A percentile compares a stretch with the other conserved stretches of the same genome.
Evolutionary conservation across 2,113 vertebrate genomes (phyloP).

Genomic region (Apaloderma vittatum): DNA sequence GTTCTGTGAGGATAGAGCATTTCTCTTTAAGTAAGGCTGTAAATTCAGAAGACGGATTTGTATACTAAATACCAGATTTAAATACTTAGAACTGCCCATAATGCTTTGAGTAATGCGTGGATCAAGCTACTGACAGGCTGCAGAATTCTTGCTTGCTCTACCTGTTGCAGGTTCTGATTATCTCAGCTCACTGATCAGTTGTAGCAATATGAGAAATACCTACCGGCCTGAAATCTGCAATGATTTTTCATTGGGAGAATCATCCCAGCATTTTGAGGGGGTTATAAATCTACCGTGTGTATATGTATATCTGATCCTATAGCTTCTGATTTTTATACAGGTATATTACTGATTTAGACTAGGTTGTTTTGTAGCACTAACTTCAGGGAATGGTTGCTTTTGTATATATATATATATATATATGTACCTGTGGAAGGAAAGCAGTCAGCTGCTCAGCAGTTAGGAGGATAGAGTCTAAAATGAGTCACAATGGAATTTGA

Average conservation of each 20-base stretch:
- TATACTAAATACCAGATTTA: conserved; percentile 31
- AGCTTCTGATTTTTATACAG: not conserved
- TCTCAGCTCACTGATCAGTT: not conserved
- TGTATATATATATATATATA: not conserved
- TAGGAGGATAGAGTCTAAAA: conserved; percentile 34
- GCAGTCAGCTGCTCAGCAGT: not conserved
- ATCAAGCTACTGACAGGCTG: conserved; percentile 4
- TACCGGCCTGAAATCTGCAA: not conserved
- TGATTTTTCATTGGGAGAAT: not conserved
- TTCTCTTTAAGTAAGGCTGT: conserved; percentile 36
- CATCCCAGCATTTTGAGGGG: not conserved
- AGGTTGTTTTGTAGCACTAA: not conserved
- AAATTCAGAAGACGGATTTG: conserved; percentile 44
- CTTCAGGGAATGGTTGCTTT: not conserved
- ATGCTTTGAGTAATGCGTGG: not conserved
- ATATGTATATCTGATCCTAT: not conserved
- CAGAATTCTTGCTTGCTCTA: not conserved
- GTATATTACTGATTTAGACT: not conserved
- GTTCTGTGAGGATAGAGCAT: not conserved
- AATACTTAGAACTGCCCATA: not conserved
- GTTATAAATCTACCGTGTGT: not conserved
- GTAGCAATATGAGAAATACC: not conserved
- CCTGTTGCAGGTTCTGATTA: conserved; percentile 2
- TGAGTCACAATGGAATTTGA: conserved; percentile 56
- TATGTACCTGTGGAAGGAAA: not conserved